Evolutionary conservation across 2,888 invertebrate species (phyloP), one percentile per base, ranked within the genome.

Genomic region (Drosophila maculinotata): DNA sequence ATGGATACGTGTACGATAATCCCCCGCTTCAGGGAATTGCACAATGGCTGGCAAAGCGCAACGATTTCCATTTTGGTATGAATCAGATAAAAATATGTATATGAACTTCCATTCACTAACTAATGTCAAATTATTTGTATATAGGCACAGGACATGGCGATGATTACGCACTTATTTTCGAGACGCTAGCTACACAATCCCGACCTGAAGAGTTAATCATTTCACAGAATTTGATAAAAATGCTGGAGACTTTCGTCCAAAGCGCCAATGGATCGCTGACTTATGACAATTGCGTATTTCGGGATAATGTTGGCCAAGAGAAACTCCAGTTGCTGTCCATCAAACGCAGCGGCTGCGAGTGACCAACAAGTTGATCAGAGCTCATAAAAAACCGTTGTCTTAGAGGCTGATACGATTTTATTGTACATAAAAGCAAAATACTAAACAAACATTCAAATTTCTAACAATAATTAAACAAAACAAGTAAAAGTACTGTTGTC

Each of bases 1-100:
- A 78, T 92, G 54, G 94, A 59, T 95, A 95, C 87, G 92, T 93
- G 14, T 96, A 94, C 88, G 91, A 68, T n/a, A 69, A 54, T 49
- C 63, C 69, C 0, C 44, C 69, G 0, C 30, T 20, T n/a, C 14
- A 9, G 3, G 62, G 28, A 7, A 20, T 33, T 1, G 67, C 33
- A 0, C 53, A 68, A n/a, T 8, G n/a, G 25, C 38, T 68, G 6
- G 26, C 94, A 1, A 78, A 90, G 0, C 93, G 93, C 7, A 90
- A 91, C 0, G 92, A 92, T 8, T 71, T 75, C 1, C 23, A 80
- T 3, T 83, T 90, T 94, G 95, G 95, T 79, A 93, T 93, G 7
- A 9, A 5, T 3, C 2, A n/a, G 1, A 3, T 12, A 3, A 5
- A 26, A 3, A 8, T 30, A 15, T n/a, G 7, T 6, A 10, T 1